A percentile compares a stretch with the other conserved stretches of the same genome.
Conservation (phyloP, 2,888 invertebrate species). For the Pollenia amentaria region DNA sequence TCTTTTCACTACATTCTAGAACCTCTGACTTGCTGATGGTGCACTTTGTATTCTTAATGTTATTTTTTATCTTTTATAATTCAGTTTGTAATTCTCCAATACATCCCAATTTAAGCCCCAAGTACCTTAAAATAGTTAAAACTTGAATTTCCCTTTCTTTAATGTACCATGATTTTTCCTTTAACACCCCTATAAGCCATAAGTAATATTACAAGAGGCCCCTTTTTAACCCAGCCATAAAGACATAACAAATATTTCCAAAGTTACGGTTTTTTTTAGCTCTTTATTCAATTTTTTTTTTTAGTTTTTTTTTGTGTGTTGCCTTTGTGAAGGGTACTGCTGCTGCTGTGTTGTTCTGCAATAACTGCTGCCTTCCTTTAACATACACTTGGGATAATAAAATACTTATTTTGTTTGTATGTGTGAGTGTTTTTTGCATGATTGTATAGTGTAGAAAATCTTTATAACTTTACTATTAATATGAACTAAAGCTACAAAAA, state of each 20-base stretch:
- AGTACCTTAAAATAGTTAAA: slow-evolving; percentile 20
- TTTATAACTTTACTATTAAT: slow-evolving; percentile 51
- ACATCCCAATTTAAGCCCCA: slow-evolving; percentile 16
- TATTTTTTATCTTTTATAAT: too few species aligned
- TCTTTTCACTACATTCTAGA: too few species aligned
- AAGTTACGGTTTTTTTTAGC: slow-evolving; percentile 43
- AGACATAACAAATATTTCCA: slow-evolving; percentile 52
- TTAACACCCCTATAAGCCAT: slow-evolving; percentile 38
- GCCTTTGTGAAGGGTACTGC: slow-evolving; percentile 16
- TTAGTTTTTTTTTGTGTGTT: slow-evolving; percentile 5
- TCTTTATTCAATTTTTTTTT: slow-evolving; percentile 2
- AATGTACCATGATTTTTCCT: slow-evolving; percentile 11
- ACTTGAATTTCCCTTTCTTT: background rate
- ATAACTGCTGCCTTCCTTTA: slow-evolving; percentile 15
- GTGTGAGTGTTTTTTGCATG: background rate
- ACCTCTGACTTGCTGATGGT: too few species aligned
- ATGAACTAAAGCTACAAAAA: slow-evolving; percentile 8
- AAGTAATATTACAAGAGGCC: slow-evolving; percentile 41
- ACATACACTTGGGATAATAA: slow-evolving; percentile 31
- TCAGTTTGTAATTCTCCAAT: background rate
- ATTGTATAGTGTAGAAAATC: slow-evolving; percentile 28
- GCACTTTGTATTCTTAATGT: too few species aligned
- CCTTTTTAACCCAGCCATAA: slow-evolving; percentile 23
- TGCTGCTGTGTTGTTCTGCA: background rate
- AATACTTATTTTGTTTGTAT: slow-evolving; percentile 20